Evolutionary conservation across 2,797 vertebrate species (phyloP).

Genomic region (Gallinago stenura): DNA sequence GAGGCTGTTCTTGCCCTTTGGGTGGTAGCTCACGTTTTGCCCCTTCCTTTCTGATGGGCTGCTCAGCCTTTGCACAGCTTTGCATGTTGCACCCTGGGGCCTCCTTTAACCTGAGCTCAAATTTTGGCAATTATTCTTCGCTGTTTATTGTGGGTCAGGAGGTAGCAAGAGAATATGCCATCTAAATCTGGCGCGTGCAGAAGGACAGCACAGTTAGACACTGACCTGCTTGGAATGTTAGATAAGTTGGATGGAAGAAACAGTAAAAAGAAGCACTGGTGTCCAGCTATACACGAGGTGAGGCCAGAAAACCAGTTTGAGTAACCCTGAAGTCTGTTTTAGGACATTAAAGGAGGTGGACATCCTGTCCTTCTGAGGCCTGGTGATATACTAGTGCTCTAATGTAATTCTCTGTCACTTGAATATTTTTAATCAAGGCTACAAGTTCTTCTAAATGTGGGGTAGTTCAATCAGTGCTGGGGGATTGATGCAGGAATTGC

Average conservation of each 20-base stretch:
- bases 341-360: neutral
- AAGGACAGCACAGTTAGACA: neutral
- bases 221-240: neutral
- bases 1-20: neutral
- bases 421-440: neutral
- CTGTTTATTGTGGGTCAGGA: neutral
- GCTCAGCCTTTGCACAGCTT: slow-evolving; percentile 19
- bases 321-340: neutral
- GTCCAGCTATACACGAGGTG: neutral
- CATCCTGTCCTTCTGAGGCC: neutral
- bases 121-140: neutral
- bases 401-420: neutral
- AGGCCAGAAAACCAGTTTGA: neutral
- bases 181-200: neutral
- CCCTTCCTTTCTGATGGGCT: neutral
- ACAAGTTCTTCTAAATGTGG: neutral
- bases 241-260: neutral
- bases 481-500: neutral
- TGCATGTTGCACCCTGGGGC: neutral
- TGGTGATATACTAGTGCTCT: neutral
- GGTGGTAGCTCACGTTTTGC: neutral
- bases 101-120: neutral
- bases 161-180: neutral
- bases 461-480: neutral
- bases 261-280: neutral